Base-by-base conservation (phyloP, 1,140 invertebrate species). In the Plectrocnemia conspersa region DNA sequence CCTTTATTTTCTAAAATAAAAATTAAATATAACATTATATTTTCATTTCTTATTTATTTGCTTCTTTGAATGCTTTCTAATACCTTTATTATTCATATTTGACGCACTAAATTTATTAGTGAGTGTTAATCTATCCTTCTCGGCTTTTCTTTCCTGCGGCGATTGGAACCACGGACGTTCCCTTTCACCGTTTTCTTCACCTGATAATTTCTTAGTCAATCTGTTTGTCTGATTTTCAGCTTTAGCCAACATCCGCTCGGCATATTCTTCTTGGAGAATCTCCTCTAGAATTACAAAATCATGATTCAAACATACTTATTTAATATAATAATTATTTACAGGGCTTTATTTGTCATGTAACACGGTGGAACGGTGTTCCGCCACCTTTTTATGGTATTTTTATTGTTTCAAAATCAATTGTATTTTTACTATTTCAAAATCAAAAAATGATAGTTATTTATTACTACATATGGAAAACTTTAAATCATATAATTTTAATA, bases 121-220 rank as follows among this genome's bases (percentile, higher is more conserved):
- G 7, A 78, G 54, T 0, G 76, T 65, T 0, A 84, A 64, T 6
- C 78, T 68, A 40, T 79, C 82, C 73, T 92, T 89, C 68, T 93
- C 89, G 38, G 81, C 73, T 64, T 83, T 82, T 60, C 89, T 81
- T 68, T 96, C 82, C 59, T 84, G 83, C n/a, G 80, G 79, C 0
- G 82, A 87, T 69, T 97, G 93, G 77, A 97, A 96, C 93, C 93
- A 97, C 7, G 77, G 78, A 55, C 91, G 75, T 35, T 76, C 75
- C 11, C 69, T 64, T 35, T 71, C 65, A 41, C 66, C 63, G 48
- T 67, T 61, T 56, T 68, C 62, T 56, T 75, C 67, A 16, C 71
- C 67, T 61, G 80, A 83, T 48, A 96, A 65, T 19, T 87, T 72
- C 4, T 88, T 89, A 65, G 94, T 82, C 0, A 83, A 80, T 63